phyloP scores from a whole-genome alignment of 1,140 invertebrate genomes.

The Watersipora subatra region DNA sequence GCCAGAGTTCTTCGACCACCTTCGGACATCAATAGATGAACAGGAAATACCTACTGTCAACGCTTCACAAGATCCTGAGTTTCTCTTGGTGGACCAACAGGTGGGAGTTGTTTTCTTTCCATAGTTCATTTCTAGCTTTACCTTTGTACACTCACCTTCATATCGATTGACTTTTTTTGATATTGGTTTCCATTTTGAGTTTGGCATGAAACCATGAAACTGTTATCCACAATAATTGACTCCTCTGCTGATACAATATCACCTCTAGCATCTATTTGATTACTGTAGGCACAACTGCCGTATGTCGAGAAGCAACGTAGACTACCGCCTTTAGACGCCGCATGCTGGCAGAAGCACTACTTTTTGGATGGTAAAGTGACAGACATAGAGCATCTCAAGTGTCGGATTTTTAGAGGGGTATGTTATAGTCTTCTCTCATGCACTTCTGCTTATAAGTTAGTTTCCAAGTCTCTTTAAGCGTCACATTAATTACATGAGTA shows the following conservation, averaged over 20 bases:
- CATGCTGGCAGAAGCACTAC: slow-evolving; percentile 64
- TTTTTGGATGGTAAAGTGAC: slow-evolving; percentile 56
- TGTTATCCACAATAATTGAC: no score
- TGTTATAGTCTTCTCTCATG: slow-evolving; percentile 14
- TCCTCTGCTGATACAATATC: no score
- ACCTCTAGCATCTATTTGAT: no score
- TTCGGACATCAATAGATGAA: not conserved
- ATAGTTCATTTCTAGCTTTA: not conserved
- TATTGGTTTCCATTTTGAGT: no score
- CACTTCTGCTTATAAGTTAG: slow-evolving; percentile 4
- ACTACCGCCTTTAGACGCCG: slow-evolving; percentile 50
- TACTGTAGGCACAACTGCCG: slow-evolving; percentile 38
- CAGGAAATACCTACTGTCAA: no score
- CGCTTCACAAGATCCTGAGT: no score
- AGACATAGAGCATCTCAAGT: slow-evolving; percentile 48
- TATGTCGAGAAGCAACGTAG: slow-evolving; percentile 33
- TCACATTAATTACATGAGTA: no score
- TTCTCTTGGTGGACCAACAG: slow-evolving; percentile 5
- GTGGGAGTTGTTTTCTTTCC: not conserved
- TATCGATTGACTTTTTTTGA: no score
- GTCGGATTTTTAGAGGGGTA: slow-evolving; percentile 79
- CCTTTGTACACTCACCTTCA: not conserved
- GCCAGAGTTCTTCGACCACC: not conserved
- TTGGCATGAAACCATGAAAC: no score
- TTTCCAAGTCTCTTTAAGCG: not conserved